phyloP scores from a whole-genome alignment of 2,113 vertebrate genomes.

The Tiliqua scincoides region DNA sequence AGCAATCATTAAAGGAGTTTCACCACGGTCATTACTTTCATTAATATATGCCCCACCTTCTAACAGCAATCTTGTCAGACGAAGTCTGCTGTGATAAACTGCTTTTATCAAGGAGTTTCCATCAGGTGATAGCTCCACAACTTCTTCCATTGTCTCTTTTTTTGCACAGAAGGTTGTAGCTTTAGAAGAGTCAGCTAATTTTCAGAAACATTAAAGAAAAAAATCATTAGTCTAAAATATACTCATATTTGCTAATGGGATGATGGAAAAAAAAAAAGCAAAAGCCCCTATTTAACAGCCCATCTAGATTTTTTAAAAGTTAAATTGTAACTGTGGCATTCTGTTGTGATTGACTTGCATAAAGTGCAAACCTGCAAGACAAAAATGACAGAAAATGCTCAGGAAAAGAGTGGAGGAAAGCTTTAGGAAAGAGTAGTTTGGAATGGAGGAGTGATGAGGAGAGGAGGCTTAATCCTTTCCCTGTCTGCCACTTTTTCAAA shows the following conservation, averaged over 20 bases:
- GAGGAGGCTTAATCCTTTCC: not conserved
- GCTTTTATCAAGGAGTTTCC: constrained; percentile 91
- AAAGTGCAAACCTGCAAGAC: not conserved
- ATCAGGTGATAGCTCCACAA: constrained; percentile 77
- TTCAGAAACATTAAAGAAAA: not conserved
- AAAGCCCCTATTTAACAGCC: not conserved
- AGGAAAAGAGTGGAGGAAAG: not conserved
- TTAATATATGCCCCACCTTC: constrained; percentile 93
- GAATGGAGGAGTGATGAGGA: not conserved
- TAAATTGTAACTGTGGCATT: not conserved
- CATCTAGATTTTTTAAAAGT: not conserved
- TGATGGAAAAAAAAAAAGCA: too few relatives aligned
- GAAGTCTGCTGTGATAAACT: constrained; percentile 86
- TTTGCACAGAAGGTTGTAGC: not conserved
- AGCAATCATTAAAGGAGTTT: constrained; percentile 92
- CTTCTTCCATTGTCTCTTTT: constrained; percentile 73
- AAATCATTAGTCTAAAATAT: not conserved
- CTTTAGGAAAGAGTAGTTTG: not conserved
- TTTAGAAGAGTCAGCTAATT: constrained; percentile 32
- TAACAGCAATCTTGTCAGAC: constrained; percentile 87
- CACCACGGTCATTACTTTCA: constrained; percentile 90
- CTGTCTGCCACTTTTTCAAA: not conserved
- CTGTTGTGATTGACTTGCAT: not conserved
- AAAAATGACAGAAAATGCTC: not conserved
- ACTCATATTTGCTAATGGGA: not conserved